These are phyloP conservation scores for Caenorhabditis becei DNA, from an alignment of 2,888 invertebrate species.

Conservation along the genomic window DNA sequence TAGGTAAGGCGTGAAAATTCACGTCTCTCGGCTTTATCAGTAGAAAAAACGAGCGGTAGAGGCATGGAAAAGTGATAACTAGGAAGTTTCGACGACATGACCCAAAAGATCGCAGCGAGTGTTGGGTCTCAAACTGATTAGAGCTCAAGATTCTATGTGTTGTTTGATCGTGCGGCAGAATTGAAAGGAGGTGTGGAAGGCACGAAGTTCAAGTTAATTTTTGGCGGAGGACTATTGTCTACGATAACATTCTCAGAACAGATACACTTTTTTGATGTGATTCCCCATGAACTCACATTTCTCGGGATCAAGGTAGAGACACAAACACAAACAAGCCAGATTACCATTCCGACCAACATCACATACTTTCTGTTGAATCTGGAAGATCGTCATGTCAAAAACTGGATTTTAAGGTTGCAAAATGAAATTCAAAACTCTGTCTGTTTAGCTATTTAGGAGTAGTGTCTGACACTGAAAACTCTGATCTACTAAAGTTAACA, in stretches of 20 bases:
- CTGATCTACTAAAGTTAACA: too few species aligned
- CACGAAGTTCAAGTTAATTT: not conserved
- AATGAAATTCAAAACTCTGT: not conserved
- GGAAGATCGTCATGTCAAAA: not conserved
- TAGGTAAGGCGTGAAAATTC: conserved; percentile 42
- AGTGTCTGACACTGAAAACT: too few species aligned
- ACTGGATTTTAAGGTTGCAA: too few species aligned
- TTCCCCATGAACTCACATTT: conserved; percentile 40
- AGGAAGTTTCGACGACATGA: conserved; percentile 39
- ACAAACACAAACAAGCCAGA: conserved; percentile 60
- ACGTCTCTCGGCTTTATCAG: conserved; percentile 25
- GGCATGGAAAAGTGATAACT: conserved; percentile 2
- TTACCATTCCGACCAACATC: conserved; percentile 57
- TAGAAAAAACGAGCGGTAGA: conserved; percentile 14
- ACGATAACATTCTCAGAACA: too few species aligned
- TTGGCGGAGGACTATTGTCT: too few species aligned
- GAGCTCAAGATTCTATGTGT: not conserved
- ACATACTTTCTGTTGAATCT: conserved; percentile 85
- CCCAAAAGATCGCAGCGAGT: conserved; percentile 15
- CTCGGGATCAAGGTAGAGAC: conserved; percentile 54
- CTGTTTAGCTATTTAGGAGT: too few species aligned
- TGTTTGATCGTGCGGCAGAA: conserved; percentile 3
- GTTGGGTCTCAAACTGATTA: not conserved
- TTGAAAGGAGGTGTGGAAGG: not conserved
- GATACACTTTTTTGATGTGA: not conserved